Conservation (phyloP, 2,113 vertebrate genomes). For the Arenaria interpres region DNA sequence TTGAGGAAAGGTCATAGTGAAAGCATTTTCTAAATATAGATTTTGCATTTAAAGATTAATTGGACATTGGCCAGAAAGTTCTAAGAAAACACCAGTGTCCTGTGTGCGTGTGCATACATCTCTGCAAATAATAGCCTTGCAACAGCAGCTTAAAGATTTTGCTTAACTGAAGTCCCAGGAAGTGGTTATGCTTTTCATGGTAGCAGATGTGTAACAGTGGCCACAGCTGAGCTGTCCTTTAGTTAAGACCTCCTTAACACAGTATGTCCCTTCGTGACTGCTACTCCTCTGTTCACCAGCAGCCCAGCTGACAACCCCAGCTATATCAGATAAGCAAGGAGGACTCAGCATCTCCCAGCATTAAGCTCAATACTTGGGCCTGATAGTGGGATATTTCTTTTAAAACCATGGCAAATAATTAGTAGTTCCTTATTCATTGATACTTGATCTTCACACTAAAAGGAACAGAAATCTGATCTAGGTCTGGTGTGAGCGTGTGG, state of each 20-base stretch:
- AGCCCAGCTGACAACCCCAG: background rate
- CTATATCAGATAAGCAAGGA: accelerated
- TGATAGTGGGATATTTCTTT: background rate
- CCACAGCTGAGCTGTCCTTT: background rate
- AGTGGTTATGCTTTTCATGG: background rate
- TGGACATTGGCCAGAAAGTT: background rate
- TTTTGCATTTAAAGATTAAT: background rate
- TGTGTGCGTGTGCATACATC: background rate
- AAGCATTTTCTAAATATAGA: background rate
- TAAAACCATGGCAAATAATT: background rate
- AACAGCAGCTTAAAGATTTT: background rate
- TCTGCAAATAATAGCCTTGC: background rate
- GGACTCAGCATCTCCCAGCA: background rate
- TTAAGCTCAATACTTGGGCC: background rate
- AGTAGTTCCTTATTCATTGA: background rate
- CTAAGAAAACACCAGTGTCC: background rate
- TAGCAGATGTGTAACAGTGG: background rate
- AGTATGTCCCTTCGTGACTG: accelerated
- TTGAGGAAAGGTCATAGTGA: background rate
- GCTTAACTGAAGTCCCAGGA: background rate
- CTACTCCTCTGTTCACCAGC: background rate
- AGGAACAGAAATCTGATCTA: background rate
- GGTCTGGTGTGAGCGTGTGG: background rate
- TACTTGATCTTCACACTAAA: background rate
- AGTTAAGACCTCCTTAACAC: background rate